These are phyloP conservation scores for Dromiciops gliroides DNA, from an alignment of 2,113 vertebrate genomes.

Conservation along the genomic window DNA sequence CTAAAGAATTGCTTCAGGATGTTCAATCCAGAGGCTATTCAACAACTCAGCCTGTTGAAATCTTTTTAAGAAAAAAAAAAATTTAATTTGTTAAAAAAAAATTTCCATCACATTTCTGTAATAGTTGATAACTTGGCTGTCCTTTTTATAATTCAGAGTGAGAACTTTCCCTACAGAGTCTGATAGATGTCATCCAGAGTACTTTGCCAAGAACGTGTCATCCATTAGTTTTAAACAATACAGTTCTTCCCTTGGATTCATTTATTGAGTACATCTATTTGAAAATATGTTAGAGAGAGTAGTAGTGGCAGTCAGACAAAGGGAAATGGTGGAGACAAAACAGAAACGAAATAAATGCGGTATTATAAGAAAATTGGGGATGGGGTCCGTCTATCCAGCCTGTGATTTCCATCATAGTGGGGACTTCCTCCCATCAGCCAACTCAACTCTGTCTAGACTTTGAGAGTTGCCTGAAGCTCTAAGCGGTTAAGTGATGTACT, in stretches of 20 bases:
- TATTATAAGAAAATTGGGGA: background rate
- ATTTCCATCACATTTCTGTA: background rate
- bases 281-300: background rate
- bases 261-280: background rate
- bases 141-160: background rate
- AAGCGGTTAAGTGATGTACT: background rate
- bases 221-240: background rate
- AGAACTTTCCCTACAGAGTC: background rate
- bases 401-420: background rate
- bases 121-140: background rate
- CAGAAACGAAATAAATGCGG: background rate
- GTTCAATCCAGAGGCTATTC: background rate
- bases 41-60: background rate
- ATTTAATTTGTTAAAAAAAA: background rate
- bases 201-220: background rate
- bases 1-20: background rate
- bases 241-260: background rate
- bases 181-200: background rate
- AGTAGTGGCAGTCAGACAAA: background rate
- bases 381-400: background rate
- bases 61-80: background rate
- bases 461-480: background rate
- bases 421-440: background rate
- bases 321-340: background rate
- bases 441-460: background rate